Evolutionary conservation across 2,888 invertebrate genomes (phyloP).

Genomic region (Heliconius charithonia): DNA sequence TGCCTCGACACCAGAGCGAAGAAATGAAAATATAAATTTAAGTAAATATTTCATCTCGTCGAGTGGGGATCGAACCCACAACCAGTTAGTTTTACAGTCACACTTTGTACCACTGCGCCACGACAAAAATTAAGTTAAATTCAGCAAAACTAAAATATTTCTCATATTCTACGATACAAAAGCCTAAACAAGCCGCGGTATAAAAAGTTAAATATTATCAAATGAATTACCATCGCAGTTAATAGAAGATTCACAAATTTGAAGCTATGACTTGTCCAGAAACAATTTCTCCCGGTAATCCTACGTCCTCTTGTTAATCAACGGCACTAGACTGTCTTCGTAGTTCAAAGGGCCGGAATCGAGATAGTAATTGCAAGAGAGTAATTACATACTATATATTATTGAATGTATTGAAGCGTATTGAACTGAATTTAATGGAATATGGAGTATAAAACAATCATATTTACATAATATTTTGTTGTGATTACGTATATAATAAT

Average conservation of each 20-base stretch:
- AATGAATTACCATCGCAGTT: slow-evolving; percentile 1
- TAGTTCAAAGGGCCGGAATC: slow-evolving; percentile 4
- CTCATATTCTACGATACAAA: not conserved
- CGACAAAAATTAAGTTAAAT: too few relatives aligned
- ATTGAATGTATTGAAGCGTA: not conserved
- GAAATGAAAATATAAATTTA: too few relatives aligned
- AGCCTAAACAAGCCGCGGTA: not conserved
- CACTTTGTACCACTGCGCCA: too few relatives aligned
- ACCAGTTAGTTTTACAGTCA: too few relatives aligned
- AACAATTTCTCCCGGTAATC: slow-evolving; percentile 3
- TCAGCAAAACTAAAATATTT: not conserved
- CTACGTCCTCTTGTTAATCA: not conserved
- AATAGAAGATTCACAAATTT: slow-evolving; percentile 13
- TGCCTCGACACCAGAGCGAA: too few relatives aligned
- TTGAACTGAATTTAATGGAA: not conserved
- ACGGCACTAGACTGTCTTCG: slow-evolving; percentile 3
- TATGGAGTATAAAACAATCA: not conserved
- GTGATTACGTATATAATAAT: not conserved
- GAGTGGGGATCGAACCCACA: too few relatives aligned
- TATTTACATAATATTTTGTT: not conserved
- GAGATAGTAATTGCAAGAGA: slow-evolving; percentile 12
- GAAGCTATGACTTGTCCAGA: not conserved
- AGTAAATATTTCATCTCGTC: too few relatives aligned
- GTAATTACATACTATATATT: not conserved
- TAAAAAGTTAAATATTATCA: not conserved